Percentiles rank a stretch among this genome's conserved stretches.
Conservation (phyloP, 2,888 invertebrate genomes). For the Drosophila emarginata region DNA sequence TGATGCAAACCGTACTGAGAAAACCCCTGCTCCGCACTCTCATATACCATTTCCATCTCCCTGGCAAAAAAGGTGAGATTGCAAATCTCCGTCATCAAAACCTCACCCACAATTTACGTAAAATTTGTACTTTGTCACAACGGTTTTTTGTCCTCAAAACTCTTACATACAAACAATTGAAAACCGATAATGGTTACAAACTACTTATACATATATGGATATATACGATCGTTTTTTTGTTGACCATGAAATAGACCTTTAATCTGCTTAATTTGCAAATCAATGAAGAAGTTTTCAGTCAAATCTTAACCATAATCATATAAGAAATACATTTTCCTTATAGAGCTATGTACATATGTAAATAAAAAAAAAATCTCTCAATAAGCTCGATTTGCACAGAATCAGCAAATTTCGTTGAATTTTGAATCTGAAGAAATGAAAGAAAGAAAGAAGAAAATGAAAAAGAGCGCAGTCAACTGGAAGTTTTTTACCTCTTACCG, state of each 20-base stretch:
- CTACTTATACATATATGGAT: no score
- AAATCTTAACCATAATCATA: not conserved
- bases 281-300: not conserved
- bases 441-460: not conserved
- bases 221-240: not conserved
- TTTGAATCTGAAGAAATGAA: slow-evolving; percentile 7
- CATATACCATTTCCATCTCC: not conserved
- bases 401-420: slow-evolving; percentile 53
- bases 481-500: slow-evolving; percentile 17
- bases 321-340: no score
- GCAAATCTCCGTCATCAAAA: not conserved
- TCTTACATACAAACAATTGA: no score
- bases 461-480: slow-evolving; percentile 37
- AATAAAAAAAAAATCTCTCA: slow-evolving; percentile 23
- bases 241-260: not conserved
- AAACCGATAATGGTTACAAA: no score
- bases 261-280: not conserved
- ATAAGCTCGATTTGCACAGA: slow-evolving; percentile 57
- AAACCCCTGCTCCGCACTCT: not conserved
- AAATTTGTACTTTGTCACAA: not conserved
- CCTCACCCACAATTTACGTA: not conserved
- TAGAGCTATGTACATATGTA: not conserved
- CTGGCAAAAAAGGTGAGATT: not conserved
- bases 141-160: no score
- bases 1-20: slow-evolving; percentile 9